These are phyloP conservation scores for Listrodromus nycthemerus DNA, from an alignment of 2,888 invertebrate species.

Conservation along the genomic window DNA sequence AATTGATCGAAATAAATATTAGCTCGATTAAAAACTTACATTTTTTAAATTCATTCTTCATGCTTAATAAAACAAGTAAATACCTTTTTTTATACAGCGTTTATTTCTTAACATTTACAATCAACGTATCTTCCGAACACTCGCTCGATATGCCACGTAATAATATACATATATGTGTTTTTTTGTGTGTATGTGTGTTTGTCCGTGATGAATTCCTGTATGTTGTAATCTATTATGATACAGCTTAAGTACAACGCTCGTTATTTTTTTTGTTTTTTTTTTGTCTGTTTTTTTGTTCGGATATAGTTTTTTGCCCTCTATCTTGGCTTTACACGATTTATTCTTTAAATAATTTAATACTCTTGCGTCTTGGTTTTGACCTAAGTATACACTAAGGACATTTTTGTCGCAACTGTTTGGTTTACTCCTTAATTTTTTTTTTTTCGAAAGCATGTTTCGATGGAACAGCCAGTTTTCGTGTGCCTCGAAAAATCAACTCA, in stretches of 20 bases:
- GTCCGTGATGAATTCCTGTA: slow-evolving; percentile 30
- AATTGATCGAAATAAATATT: slow-evolving; percentile 3
- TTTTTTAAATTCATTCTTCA: slow-evolving; percentile 1
- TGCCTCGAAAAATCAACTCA: slow-evolving; percentile 16
- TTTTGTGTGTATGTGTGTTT: slow-evolving; percentile 53
- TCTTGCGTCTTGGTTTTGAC: slow-evolving; percentile 28
- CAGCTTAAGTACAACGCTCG: slow-evolving; percentile 42
- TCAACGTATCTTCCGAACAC: slow-evolving; percentile 79
- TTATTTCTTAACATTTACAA: slow-evolving; percentile 84
- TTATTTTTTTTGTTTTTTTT: slow-evolving; percentile 15
- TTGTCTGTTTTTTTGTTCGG: slow-evolving; percentile 2
- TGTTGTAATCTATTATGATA: slow-evolving; percentile 51
- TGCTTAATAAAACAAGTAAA: slow-evolving; percentile 55
- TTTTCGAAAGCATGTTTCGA: slow-evolving; percentile 20
- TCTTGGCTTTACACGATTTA: slow-evolving; percentile 45
- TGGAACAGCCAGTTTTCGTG: slow-evolving; percentile 28
- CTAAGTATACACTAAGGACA: slow-evolving; percentile 26
- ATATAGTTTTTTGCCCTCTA: slow-evolving; percentile 30
- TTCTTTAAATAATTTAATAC: slow-evolving; percentile 41
- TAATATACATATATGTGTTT: slow-evolving; percentile 73
- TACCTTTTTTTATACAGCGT: slow-evolving; percentile 81
- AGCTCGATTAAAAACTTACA: neutral
- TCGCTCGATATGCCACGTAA: slow-evolving; percentile 79
- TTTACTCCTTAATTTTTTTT: slow-evolving; percentile 4
- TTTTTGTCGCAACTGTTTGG: slow-evolving; percentile 35